Percentiles rank a stretch among this genome's conserved stretches.
Evolutionary conservation across 1,140 invertebrate genomes (phyloP).

Genomic region (Drosophila sproati): DNA sequence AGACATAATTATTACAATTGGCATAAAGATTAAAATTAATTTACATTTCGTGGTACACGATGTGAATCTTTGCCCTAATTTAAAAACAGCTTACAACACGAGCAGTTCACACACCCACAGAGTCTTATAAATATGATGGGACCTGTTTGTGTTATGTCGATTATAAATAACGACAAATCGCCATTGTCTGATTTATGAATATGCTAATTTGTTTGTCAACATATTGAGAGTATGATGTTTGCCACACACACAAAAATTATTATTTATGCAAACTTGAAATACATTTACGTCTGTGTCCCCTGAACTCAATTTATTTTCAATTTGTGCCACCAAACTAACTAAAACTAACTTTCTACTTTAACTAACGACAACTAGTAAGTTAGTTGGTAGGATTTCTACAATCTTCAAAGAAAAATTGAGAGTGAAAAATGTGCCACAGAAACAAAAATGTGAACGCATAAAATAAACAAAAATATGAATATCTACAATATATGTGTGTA

Average conservation of each 20-base stretch:
- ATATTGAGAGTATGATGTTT: conserved; percentile 53
- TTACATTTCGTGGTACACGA: too few relatives aligned
- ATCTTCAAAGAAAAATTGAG: too few relatives aligned
- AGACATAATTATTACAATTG: too few relatives aligned
- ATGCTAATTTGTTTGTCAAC: conserved; percentile 70
- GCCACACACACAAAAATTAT: conserved; percentile 39
- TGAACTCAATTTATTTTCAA: conserved; percentile 13
- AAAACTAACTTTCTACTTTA: neutral
- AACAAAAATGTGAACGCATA: too few relatives aligned
- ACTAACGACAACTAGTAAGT: neutral
- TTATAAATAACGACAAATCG: conserved; percentile 25
- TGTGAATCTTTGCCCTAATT: too few relatives aligned
- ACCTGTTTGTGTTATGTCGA: conserved; percentile 27
- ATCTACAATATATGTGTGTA: too few relatives aligned
- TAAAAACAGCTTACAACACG: too few relatives aligned
- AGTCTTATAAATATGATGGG: too few relatives aligned
- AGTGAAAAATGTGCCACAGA: too few relatives aligned
- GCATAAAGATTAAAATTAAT: too few relatives aligned
- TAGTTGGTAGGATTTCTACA: neutral
- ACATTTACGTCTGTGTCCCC: neutral
- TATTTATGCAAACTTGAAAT: conserved; percentile 64
- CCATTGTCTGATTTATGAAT: conserved; percentile 16
- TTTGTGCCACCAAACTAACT: neutral
- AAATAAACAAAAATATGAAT: too few relatives aligned
- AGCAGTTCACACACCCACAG: too few relatives aligned